Evolutionary conservation across 2,888 invertebrate species (phyloP).

Genomic region (Cephonodes hylas): DNA sequence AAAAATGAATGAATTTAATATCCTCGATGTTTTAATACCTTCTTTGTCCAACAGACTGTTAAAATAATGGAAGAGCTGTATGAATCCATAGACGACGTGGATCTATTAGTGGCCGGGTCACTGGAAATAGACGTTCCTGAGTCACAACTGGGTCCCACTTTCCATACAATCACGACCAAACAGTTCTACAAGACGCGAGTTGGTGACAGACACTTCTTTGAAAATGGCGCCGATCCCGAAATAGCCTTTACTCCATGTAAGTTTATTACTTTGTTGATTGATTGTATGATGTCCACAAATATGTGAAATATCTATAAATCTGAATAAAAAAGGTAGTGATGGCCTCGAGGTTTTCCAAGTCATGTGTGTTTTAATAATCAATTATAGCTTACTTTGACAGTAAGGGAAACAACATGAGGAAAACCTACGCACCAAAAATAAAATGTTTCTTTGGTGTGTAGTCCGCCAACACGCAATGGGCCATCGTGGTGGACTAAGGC

Average conservation of each 20-base stretch:
- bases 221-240: slow-evolving; percentile 62
- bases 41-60: slow-evolving; percentile 23
- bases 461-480: too few species aligned
- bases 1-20: neutral
- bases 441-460: too few species aligned
- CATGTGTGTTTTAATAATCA: too few species aligned
- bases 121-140: slow-evolving; percentile 85
- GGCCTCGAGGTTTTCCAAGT: too few species aligned
- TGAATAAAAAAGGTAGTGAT: too few species aligned
- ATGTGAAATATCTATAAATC: too few species aligned
- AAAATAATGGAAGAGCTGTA: slow-evolving; percentile 62
- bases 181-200: slow-evolving; percentile 88
- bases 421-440: too few species aligned
- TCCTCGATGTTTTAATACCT: neutral
- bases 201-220: slow-evolving; percentile 90
- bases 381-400: too few species aligned
- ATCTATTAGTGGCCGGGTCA: slow-evolving; percentile 87
- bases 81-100: slow-evolving; percentile 86
- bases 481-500: too few species aligned
- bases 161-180: slow-evolving; percentile 87
- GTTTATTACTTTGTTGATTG: neutral
- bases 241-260: slow-evolving; percentile 23
- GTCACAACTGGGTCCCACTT: slow-evolving; percentile 88
- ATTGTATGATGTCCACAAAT: too few species aligned
- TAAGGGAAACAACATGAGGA: too few species aligned